Evolutionary conservation across 2,797 vertebrate species (phyloP), one percentile per base, ranked within the genome.

Genomic region (Echiichthys vipera): DNA sequence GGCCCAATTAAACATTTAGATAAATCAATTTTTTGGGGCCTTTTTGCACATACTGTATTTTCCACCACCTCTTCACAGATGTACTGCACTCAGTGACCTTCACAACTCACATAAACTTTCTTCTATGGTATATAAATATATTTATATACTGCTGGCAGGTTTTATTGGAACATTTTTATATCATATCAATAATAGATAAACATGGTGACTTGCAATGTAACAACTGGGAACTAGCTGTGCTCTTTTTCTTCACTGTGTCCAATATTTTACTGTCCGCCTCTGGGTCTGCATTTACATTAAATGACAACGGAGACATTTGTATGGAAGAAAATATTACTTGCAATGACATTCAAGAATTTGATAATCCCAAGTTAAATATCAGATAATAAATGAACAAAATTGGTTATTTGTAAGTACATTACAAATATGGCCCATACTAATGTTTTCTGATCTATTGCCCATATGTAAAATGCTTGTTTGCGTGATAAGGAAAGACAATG

Each of bases 141-240:
- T 91, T 68, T 83, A 85, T 88, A 74, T 86, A 59, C 62, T 69
- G 47, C 81, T 77, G 82, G 74, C 74, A 81, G 81, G 70, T 84
- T 92, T 86, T 90, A 92, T 89, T 86, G 82, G 84, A 86, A 83
- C 74, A 74, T 80, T 85, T 91, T 92, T 90, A 92, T 90, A 84
- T 84, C 68, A 64, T 72, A 85, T 91, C 81, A 90, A 92, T 92
- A 92, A 92, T 91, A 86, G 78, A 93, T 91, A 84, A 78, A 81
- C 56, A 29, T 1, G 50, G 51, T 63, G 84, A 73, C 67, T 68
- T 67, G 74, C 71, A 27, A 78, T 78, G 65, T 37, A 76, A 77
- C 83, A 88, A 88, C 81, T 77, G 78, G 69, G 63, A 27, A 29
- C 22, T 27, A 71, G 61, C 58, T 81, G 51, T 70, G n/a, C 73